These are phyloP conservation scores for Spongilla lacustris DNA, from an alignment of 37 sponge, comb jelly and placozoan genomes.

Conservation along the genomic window DNA sequence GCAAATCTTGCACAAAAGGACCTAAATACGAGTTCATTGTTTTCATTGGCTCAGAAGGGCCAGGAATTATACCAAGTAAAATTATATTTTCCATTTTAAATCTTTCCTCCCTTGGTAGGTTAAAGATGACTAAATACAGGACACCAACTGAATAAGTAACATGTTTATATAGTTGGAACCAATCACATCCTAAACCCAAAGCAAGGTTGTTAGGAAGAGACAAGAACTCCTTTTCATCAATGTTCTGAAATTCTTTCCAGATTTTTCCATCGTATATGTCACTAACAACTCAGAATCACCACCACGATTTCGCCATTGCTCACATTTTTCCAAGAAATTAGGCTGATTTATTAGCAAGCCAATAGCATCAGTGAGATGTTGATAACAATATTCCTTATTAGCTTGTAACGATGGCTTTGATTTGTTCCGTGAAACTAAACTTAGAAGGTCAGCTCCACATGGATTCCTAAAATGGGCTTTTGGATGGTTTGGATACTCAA, in stretches of 20 bases:
- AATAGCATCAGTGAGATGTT: too few species aligned
- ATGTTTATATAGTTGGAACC: constrained; percentile 37
- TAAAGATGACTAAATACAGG: too few species aligned
- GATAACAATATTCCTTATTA: too few species aligned
- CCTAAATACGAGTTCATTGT: background rate
- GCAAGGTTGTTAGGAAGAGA: background rate
- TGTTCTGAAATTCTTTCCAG: constrained; percentile 16
- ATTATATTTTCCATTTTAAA: constrained; percentile 34
- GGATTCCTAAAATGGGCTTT: too few species aligned
- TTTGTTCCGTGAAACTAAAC: too few species aligned
- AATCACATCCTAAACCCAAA: constrained; percentile 4
- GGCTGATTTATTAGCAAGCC: too few species aligned
- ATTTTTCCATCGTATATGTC: constrained; percentile 25
- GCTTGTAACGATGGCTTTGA: too few species aligned
- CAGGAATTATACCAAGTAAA: constrained; percentile 31
- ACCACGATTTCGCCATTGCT: background rate
- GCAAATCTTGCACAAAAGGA: constrained; percentile 7
- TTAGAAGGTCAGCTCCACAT: too few species aligned
- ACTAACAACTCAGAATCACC: background rate
- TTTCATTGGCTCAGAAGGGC: constrained; percentile 14
- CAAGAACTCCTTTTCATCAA: background rate
- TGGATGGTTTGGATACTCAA: too few species aligned
- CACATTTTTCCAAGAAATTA: too few species aligned
- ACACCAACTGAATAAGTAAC: constrained; percentile 5
- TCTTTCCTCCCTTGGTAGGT: background rate